Evolutionary conservation across 2,113 vertebrate species (phyloP).

Genomic region (pig (Sus scrofa)): DNA sequence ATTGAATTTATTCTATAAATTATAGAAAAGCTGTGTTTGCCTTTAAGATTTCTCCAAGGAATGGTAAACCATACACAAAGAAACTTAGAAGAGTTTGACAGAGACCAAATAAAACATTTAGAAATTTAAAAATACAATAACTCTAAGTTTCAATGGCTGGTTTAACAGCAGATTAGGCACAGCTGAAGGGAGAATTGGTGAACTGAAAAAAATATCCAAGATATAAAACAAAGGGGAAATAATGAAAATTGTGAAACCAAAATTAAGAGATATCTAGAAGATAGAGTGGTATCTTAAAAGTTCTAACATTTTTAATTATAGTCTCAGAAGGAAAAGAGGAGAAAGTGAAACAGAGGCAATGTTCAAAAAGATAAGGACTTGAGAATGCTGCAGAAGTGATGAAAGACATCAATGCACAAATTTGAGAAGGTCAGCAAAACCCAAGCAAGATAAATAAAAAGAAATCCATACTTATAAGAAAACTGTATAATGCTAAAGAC

Average conservation of each 20-base stretch:
- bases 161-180: not conserved
- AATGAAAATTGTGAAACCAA: not conserved
- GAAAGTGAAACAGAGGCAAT: not conserved
- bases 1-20: not conserved
- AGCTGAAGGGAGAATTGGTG: not conserved
- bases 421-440: not conserved
- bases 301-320: not conserved
- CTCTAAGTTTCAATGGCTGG: not conserved
- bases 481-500: not conserved
- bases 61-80: not conserved
- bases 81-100: not conserved
- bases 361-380: constrained; percentile 21
- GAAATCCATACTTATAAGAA: not conserved
- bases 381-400: constrained; percentile 29
- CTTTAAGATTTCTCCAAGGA: not conserved
- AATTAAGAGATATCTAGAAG: not conserved
- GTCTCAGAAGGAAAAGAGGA: not conserved
- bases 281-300: not conserved
- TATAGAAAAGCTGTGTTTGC: not conserved
- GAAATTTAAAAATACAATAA: not conserved
- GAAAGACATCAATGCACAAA: not conserved
- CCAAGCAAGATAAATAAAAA: not conserved
- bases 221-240: not conserved
- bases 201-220: not conserved
- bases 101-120: not conserved